Conservation (phyloP, 2,888 invertebrate species). For the Athalia rosae region DNA sequence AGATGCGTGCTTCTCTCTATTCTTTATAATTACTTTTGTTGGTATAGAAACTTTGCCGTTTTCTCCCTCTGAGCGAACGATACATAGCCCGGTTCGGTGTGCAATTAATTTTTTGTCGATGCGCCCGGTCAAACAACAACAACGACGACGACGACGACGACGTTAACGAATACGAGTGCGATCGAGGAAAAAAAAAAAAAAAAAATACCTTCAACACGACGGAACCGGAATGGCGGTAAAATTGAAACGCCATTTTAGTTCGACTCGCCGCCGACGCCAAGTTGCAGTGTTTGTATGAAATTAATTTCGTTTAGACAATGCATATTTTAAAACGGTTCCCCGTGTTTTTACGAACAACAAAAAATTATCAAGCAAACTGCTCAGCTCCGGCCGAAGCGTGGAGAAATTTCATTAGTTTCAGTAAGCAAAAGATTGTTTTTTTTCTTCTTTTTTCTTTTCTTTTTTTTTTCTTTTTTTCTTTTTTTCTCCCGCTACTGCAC, state of each 20-base stretch:
- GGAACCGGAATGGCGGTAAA: background rate
- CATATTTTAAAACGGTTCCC: background rate
- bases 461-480: no score
- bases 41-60: background rate
- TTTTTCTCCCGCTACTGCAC: no score
- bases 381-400: background rate
- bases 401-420: background rate
- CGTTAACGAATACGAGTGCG: no score
- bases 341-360: background rate
- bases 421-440: no score
- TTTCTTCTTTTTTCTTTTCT: background rate
- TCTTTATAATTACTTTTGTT: background rate
- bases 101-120: no score
- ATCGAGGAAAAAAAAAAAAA: no score
- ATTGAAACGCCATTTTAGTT: conserved; percentile 15
- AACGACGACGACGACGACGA: no score
- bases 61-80: background rate
- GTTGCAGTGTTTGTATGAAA: background rate
- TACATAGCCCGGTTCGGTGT: no score
- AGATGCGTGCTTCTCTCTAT: background rate
- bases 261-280: background rate
- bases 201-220: no score
- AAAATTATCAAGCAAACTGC: background rate
- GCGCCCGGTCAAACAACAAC: no score
- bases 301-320: background rate